These are phyloP conservation scores for Procambarus clarkii DNA, from an alignment of 1,140 invertebrate species.

Conservation along the genomic window DNA sequence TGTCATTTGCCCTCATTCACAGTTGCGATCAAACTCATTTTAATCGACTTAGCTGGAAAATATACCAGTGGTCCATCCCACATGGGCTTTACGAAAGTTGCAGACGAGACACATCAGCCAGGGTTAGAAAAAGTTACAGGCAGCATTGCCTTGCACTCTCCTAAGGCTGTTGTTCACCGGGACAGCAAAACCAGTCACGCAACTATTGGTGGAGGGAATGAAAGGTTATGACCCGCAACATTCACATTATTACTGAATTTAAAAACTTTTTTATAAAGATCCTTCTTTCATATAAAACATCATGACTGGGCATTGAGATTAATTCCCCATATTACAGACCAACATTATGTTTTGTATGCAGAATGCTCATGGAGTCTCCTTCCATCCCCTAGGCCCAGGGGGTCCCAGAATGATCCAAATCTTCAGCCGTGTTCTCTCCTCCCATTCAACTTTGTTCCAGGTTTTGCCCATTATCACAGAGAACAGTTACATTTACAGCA, in stretches of 20 bases:
- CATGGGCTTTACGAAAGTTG: background rate
- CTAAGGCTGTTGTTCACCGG: constrained; percentile 9
- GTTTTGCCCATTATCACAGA: constrained; percentile 64
- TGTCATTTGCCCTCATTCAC: background rate
- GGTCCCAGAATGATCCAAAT: background rate
- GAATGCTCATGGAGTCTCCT: background rate
- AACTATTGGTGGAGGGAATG: constrained; percentile 9
- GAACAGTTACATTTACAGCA: constrained; percentile 65
- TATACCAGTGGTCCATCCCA: background rate
- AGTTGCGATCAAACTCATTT: background rate
- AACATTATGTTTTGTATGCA: background rate
- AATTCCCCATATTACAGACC: background rate
- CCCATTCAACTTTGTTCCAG: constrained; percentile 26
- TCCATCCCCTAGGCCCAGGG: background rate
- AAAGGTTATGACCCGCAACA: background rate
- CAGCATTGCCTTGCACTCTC: constrained; percentile 12
- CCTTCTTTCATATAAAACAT: background rate
- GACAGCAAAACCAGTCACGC: constrained; percentile 1
- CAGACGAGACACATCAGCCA: background rate
- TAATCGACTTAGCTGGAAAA: background rate
- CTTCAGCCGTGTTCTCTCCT: background rate
- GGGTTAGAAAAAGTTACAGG: background rate
- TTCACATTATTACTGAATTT: background rate
- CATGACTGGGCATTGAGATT: background rate
- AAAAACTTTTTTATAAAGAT: background rate